These are phyloP conservation scores for Lithophane ornitopus DNA, from an alignment of 2,888 invertebrate genomes.

Conservation along the genomic window DNA sequence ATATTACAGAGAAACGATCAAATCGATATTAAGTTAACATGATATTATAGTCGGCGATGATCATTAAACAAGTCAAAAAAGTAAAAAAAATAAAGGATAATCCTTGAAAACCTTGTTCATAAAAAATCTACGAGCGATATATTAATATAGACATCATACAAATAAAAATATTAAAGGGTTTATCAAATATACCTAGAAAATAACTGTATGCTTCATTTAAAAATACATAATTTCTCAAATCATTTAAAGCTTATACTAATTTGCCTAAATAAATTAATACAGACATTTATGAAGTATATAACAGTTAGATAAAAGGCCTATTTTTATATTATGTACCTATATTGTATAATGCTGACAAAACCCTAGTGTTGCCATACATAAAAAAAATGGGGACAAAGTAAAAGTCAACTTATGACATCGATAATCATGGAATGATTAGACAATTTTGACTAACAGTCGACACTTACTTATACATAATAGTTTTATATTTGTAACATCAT, in stretches of 20 bases:
- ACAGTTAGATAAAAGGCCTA: conserved; percentile 48
- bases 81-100: background rate
- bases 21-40: conserved; percentile 32
- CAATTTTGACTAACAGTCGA: conserved; percentile 38
- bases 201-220: conserved; percentile 14
- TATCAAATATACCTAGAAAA: conserved; percentile 15
- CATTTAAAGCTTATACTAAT: conserved; percentile 47
- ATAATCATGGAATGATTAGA: conserved; percentile 57
- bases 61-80: conserved; percentile 8
- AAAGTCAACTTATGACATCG: conserved; percentile 10
- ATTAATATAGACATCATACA: conserved; percentile 21
- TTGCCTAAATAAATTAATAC: conserved; percentile 38
- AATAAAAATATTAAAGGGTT: conserved; percentile 12
- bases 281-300: conserved; percentile 39
- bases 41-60: conserved; percentile 21
- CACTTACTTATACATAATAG: conserved; percentile 31
- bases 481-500: conserved; percentile 33
- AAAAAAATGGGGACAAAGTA: conserved; percentile 23
- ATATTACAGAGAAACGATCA: conserved; percentile 10
- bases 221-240: conserved; percentile 36
- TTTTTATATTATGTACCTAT: conserved; percentile 44
- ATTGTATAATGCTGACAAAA: conserved; percentile 31
- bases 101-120: background rate
- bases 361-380: conserved; percentile 58
- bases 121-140: conserved; percentile 16